phyloP scores from a whole-genome alignment of 2,888 invertebrate genomes.

The Silvanus unidentatus region DNA sequence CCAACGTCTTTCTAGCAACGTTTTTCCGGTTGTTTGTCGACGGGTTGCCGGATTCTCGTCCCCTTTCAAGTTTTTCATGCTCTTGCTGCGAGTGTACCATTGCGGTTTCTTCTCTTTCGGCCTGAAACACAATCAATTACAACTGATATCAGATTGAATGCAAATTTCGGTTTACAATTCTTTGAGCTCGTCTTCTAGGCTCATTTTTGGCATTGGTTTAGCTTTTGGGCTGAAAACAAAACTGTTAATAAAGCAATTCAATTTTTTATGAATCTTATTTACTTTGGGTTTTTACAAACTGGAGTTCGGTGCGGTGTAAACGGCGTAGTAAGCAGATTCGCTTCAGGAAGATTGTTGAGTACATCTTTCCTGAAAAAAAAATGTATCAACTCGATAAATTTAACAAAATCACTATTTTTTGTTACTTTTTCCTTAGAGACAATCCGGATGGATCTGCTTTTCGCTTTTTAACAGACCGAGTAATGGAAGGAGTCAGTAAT shows the following conservation, averaged over 20 bases:
- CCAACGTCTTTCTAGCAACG: conserved; percentile 50
- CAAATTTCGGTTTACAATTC: not conserved
- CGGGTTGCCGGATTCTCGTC: conserved; percentile 26
- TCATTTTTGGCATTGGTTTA: not conserved
- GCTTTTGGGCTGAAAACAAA: conserved; percentile 11
- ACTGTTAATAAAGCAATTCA: not conserved
- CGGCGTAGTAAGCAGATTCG: conserved; percentile 48
- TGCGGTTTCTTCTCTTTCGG: conserved; percentile 33
- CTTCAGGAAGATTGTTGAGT: conserved; percentile 55
- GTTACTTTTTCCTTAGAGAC: conserved; percentile 65
- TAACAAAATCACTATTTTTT: too few species aligned
- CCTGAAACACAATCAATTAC: conserved; percentile 10
- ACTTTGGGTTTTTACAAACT: conserved; percentile 30
- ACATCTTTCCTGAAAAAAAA: conserved; percentile 56
- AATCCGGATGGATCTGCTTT: conserved; percentile 49
- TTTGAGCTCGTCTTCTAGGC: not conserved
- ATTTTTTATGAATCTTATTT: too few species aligned
- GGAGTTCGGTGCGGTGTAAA: conserved; percentile 51
- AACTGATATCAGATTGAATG: conserved; percentile 11
- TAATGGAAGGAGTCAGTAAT: conserved; percentile 53
- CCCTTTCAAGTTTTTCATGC: conserved; percentile 25
- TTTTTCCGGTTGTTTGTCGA: conserved; percentile 23
- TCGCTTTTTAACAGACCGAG: conserved; percentile 60
- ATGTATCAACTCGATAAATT: conserved; percentile 2
- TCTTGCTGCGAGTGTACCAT: conserved; percentile 31